These are phyloP conservation scores for Amazona guildingii DNA, from an alignment of 2,113 vertebrate species.

Conservation along the genomic window DNA sequence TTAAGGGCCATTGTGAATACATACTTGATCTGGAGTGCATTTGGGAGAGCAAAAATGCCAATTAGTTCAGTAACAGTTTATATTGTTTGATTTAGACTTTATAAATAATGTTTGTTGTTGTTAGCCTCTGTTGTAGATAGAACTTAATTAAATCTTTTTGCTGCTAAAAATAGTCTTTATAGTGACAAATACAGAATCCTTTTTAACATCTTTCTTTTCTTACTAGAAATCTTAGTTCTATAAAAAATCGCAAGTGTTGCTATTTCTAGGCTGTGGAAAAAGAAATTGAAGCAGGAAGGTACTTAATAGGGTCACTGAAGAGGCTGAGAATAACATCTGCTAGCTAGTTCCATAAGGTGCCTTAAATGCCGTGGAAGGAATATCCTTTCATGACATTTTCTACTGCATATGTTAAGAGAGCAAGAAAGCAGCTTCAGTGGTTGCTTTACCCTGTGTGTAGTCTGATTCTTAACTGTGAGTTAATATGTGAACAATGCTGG, in stretches of 20 bases:
- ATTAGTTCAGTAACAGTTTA: conserved; percentile 44
- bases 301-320: neutral
- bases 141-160: conserved; percentile 1
- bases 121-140: conserved; percentile 31
- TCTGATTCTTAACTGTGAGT: neutral
- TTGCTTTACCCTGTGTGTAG: neutral
- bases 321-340: neutral
- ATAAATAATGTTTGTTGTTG: conserved; percentile 43
- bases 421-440: neutral
- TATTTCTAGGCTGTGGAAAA: neutral
- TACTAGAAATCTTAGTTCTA: neutral
- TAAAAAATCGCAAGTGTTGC: neutral
- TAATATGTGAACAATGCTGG: neutral
- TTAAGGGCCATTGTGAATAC: conserved; percentile 44
- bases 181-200: neutral
- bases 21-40: conserved; percentile 39
- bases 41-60: conserved; percentile 34
- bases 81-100: conserved; percentile 15
- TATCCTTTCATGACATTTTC: neutral
- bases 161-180: neutral
- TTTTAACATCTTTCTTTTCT: neutral
- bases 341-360: neutral
- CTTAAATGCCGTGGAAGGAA: neutral
- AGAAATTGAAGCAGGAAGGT: neutral
- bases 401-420: neutral